These are phyloP conservation scores for Drosophila multiciliata DNA, from an alignment of 2,888 invertebrate species.

Conservation along the genomic window DNA sequence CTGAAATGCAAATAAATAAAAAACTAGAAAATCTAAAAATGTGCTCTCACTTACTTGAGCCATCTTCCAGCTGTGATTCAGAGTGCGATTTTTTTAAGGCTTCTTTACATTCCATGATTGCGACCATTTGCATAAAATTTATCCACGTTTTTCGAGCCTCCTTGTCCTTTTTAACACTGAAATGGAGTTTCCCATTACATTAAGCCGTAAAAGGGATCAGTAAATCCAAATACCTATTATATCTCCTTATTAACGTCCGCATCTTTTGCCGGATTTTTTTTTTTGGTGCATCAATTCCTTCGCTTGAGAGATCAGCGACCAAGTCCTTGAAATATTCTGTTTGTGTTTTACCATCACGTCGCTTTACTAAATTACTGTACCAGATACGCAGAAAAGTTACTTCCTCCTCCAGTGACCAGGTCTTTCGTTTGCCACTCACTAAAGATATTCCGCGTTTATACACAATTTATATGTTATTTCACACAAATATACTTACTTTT, in stretches of 20 bases:
- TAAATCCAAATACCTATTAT: conserved; percentile 14
- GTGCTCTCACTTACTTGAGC: conserved; percentile 22
- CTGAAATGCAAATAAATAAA: conserved; percentile 3
- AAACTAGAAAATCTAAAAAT: neutral
- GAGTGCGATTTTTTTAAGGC: neutral
- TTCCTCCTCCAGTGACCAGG: conserved; percentile 30
- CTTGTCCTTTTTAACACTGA: neutral
- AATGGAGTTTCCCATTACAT: neutral
- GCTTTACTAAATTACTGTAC: conserved; percentile 7
- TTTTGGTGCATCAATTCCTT: conserved; percentile 24
- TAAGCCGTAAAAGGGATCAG: fast-evolving
- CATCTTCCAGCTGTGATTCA: neutral
- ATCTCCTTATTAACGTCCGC: conserved; percentile 33
- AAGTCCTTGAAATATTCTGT: conserved; percentile 13
- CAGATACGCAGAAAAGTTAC: conserved; percentile 28
- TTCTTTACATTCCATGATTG: conserved; percentile 15
- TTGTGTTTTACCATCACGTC: neutral
- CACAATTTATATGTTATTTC: neutral
- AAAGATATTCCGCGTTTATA: neutral
- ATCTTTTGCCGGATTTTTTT: conserved; percentile 41
- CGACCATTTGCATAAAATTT: conserved; percentile 12
- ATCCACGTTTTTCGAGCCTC: conserved; percentile 2
- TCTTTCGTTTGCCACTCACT: conserved; percentile 24
- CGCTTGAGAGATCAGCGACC: conserved; percentile 8
- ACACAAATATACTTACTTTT: conserved; percentile 12